These are phyloP conservation scores for Scyliorhinus canicula DNA, from an alignment of 2,797 vertebrate genomes.

Conservation along the genomic window DNA sequence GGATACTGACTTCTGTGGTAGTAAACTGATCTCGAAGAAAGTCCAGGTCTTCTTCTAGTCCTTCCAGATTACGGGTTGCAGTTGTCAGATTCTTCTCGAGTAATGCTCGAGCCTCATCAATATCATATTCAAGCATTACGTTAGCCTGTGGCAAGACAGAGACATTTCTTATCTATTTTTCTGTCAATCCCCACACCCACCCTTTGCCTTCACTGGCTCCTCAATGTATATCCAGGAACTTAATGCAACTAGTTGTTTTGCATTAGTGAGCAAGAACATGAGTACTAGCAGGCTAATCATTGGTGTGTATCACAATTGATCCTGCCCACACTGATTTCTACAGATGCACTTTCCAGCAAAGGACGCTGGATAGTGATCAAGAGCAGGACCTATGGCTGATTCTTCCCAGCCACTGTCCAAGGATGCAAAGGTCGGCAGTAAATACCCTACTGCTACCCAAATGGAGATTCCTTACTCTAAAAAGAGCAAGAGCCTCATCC, in stretches of 20 bases:
- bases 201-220: not conserved
- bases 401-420: not conserved
- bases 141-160: conserved; percentile 69
- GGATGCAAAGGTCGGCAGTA: not conserved
- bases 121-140: conserved; percentile 98
- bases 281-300: not conserved
- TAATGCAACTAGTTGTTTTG: not conserved
- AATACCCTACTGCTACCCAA: not conserved
- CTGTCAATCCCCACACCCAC: not conserved
- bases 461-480: not conserved
- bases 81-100: conserved; percentile 92
- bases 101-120: conserved; percentile 87
- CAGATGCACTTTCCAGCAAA: not conserved
- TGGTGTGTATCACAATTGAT: not conserved
- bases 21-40: conserved; percentile 98
- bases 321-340: not conserved
- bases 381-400: not conserved
- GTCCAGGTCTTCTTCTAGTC: conserved; percentile 89
- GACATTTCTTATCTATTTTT: not conserved
- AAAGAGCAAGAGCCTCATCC: not conserved
- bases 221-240: not conserved
- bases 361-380: not conserved
- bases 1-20: conserved; percentile 99
- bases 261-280: not conserved
- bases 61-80: conserved; percentile 86